phyloP scores from a whole-genome alignment of 2,113 vertebrate genomes.

The Podocnemis expansa region DNA sequence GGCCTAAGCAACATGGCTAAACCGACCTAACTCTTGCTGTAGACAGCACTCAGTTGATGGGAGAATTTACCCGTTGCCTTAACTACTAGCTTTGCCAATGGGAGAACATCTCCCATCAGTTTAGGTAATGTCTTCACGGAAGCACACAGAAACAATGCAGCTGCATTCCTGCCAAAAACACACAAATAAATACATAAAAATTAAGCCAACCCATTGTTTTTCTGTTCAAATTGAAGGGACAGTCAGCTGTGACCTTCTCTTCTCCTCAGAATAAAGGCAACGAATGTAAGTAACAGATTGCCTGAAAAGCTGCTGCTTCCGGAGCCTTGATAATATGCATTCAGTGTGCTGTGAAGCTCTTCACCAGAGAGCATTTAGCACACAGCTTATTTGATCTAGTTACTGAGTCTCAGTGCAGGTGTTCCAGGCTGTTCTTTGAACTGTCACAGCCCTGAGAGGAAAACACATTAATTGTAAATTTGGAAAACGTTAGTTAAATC shows the following conservation, averaged over 20 bases:
- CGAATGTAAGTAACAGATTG: not conserved
- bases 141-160: not conserved
- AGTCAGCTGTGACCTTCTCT: constrained; percentile 13
- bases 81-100: not conserved
- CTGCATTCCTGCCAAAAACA: not conserved
- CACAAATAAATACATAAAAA: not conserved
- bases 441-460: not conserved
- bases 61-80: not conserved
- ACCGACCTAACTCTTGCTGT: not conserved
- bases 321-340: not conserved
- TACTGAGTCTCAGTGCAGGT: not conserved
- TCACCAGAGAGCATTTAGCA: not conserved
- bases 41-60: not conserved
- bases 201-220: not conserved
- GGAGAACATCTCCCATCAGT: not conserved
- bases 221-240: not conserved
- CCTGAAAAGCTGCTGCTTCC: constrained; percentile 24
- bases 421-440: constrained; percentile 1
- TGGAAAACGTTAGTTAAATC: constrained; percentile 59
- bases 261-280: not conserved
- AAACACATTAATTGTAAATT: constrained; percentile 51
- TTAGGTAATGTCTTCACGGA: not conserved
- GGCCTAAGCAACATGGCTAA: not conserved
- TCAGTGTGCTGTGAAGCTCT: not conserved
- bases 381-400: accelerated